Evolutionary conservation across 64 coral and sea anemone genomes (phyloP).

Genomic region (Actinia equina): DNA sequence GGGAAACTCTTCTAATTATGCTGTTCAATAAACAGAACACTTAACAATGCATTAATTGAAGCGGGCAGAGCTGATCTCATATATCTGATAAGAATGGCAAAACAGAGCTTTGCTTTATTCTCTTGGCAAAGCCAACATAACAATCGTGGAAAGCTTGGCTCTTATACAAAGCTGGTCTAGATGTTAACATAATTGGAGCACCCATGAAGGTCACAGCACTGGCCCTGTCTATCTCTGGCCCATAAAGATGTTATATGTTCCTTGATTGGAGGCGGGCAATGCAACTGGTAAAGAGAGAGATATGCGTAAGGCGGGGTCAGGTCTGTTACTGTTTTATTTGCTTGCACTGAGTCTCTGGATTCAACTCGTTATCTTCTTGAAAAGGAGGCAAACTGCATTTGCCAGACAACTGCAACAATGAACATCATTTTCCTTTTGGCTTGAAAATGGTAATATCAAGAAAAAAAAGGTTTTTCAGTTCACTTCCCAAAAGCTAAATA

Average conservation of each 20-base stretch:
- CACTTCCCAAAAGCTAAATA: neutral
- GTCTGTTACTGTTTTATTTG: neutral
- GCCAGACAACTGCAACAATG: neutral
- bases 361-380: neutral
- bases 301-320: neutral
- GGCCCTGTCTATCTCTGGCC: neutral
- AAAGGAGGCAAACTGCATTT: conserved; percentile 3
- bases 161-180: neutral
- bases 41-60: too few species aligned
- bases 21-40: too few species aligned
- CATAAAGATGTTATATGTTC: neutral
- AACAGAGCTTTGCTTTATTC: neutral
- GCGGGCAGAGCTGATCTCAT: too few species aligned
- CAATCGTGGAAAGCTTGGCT: neutral
- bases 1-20: too few species aligned
- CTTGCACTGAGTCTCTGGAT: too few species aligned
- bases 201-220: neutral
- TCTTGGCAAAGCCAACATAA: neutral
- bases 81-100: too few species aligned
- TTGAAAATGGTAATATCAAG: neutral
- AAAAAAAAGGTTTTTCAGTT: too few species aligned
- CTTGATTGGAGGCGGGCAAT: neutral
- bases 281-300: neutral
- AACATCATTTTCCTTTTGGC: neutral
- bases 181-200: neutral